Evolutionary conservation across 2,888 invertebrate species (phyloP).

Genomic region (Neocrepidodera transversa): DNA sequence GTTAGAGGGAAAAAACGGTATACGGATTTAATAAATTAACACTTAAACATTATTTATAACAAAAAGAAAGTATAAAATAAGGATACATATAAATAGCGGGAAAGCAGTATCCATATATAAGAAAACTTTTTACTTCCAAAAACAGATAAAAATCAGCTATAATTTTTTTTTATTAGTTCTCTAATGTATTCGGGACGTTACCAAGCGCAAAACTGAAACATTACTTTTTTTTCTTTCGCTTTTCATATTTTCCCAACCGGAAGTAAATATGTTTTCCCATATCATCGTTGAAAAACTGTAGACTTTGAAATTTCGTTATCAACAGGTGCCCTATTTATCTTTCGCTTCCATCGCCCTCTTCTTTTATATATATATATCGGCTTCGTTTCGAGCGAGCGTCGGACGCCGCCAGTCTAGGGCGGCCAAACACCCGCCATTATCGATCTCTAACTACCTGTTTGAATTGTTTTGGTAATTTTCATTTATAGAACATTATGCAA

Average conservation of each 20-base stretch:
- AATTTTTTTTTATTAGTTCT: too few relatives aligned
- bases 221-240: neutral
- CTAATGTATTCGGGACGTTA: too few relatives aligned
- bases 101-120: too few relatives aligned
- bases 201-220: neutral
- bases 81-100: too few relatives aligned
- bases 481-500: too few relatives aligned
- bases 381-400: neutral
- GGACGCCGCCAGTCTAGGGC: neutral
- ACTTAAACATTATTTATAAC: too few relatives aligned
- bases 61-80: too few relatives aligned
- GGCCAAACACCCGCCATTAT: neutral
- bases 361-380: neutral
- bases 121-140: too few relatives aligned
- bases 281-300: constrained; percentile 3
- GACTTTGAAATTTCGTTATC: neutral
- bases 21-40: too few relatives aligned
- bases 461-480: neutral
- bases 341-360: constrained; percentile 1
- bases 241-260: constrained; percentile 1
- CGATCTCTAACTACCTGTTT: constrained; percentile 6
- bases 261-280: constrained; percentile 5
- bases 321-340: constrained; percentile 9
- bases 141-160: too few relatives aligned
- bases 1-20: too few relatives aligned